Evolutionary conservation across 2,888 invertebrate genomes (phyloP).

Genomic region (Cetonia aurata): DNA sequence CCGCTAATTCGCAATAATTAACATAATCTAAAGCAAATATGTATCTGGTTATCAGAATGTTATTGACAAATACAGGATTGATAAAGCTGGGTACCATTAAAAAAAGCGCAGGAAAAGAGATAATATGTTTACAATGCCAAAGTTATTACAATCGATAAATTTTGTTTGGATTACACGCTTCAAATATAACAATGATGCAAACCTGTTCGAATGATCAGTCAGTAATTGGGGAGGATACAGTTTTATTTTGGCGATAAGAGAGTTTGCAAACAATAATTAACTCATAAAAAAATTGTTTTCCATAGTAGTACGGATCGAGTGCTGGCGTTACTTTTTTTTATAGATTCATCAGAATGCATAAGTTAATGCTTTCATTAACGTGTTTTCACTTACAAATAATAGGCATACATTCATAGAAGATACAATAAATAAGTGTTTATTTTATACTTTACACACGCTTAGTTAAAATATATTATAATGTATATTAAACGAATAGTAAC

Average conservation of each 20-base stretch:
- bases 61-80: conserved; percentile 15
- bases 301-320: too few relatives aligned
- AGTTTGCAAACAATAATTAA: conserved; percentile 25
- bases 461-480: too few relatives aligned
- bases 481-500: too few relatives aligned
- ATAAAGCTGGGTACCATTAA: conserved; percentile 31
- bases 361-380: too few relatives aligned
- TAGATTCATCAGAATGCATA: too few relatives aligned
- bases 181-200: conserved; percentile 18
- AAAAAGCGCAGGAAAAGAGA: conserved; percentile 19
- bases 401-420: too few relatives aligned
- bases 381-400: too few relatives aligned
- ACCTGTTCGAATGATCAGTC: conserved; percentile 20
- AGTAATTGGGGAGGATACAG: conserved; percentile 12
- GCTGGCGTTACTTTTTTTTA: too few relatives aligned
- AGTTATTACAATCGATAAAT: conserved; percentile 37
- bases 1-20: conserved; percentile 12
- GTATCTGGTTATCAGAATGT: conserved; percentile 14
- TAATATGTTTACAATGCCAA: conserved; percentile 25
- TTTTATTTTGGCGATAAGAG: conserved; percentile 21
- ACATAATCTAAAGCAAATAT: conserved; percentile 24
- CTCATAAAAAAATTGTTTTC: conserved; percentile 12
- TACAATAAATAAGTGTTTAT: too few relatives aligned
- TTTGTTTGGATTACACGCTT: conserved; percentile 35
- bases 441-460: too few relatives aligned